Base-by-base conservation (phyloP, 2,797 vertebrate genomes). In the Spinibarbus caldwelli region DNA sequence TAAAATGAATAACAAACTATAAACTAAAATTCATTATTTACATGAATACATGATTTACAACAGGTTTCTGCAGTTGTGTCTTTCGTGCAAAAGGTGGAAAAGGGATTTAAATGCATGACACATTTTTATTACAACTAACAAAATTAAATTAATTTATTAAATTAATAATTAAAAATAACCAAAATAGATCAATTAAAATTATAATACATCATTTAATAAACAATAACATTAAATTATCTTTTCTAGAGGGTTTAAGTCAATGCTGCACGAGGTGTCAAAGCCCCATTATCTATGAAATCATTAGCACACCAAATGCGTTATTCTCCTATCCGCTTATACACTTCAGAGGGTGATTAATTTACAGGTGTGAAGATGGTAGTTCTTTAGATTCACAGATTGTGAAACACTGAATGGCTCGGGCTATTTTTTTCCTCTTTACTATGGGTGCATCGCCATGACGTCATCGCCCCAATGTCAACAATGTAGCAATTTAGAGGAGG, bases 401-500 rank as follows among this genome's bases (percentile, higher is more conserved):
- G 41, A 45, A 57, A 84, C 34, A 19, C 29, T 31, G 82, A 68
- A 64, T 62, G 71, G 70, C 29, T 68, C 21, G 66, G 2, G 21
- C 26, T 29, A 7, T 49, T 49, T 78, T 49, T 73, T 11, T 9
- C 17, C 67, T 15, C 57, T 78, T 78, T 81, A 34, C 71, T 84
- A 43, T 72, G 67, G 76, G 68, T 52, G 82, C 78, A 77, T 72
- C 29, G 83, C 64, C 79, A 45, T 95, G 93, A 95, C 94, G 93
- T 95, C 94, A 95, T 85, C 82, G 80, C 92, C 89, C 89, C 91
- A 92, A 93, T 95, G 94, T 95, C 94, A 95, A 95, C 94, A 94
- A 93, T 93, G 93, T 93, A 93, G 93, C 91, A 90, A 86, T 87
- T 89, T 82, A 70, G 66, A 85, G 87, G 84, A 87, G 87, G 84